Evolutionary conservation across 2,113 vertebrate genomes (phyloP).

Genomic region (Rhynchomys soricoides): DNA sequence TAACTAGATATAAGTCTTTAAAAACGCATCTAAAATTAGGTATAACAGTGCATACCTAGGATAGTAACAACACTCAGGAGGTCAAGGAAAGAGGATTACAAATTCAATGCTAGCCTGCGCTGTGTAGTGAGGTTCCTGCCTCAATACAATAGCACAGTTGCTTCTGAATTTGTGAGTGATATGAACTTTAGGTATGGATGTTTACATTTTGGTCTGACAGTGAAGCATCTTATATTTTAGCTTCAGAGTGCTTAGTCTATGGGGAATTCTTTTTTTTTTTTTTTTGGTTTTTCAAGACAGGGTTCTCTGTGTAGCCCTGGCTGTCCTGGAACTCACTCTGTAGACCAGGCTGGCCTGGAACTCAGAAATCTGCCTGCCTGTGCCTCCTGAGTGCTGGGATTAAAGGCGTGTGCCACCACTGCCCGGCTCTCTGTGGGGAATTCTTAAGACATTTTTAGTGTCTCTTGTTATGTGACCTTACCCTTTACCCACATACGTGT

Average conservation of each 20-base stretch:
- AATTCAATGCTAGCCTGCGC: background rate
- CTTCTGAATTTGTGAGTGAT: background rate
- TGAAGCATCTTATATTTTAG: slow-evolving; percentile 31
- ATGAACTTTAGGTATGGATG: slow-evolving; percentile 7
- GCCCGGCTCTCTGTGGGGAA: background rate
- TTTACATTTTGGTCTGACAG: slow-evolving; percentile 41
- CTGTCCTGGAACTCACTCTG: too few species aligned
- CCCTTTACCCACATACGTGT: background rate
- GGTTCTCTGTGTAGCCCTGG: too few species aligned
- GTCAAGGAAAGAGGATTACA: background rate
- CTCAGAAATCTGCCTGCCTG: too few species aligned
- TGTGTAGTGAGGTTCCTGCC: background rate
- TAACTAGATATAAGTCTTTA: slow-evolving; percentile 2
- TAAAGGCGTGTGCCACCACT: too few species aligned
- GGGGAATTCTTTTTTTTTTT: background rate
- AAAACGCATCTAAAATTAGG: background rate
- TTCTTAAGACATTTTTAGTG: background rate
- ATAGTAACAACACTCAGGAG: background rate
- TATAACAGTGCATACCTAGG: background rate
- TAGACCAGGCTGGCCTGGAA: too few species aligned
- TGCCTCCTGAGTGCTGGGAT: too few species aligned
- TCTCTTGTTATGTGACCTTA: background rate
- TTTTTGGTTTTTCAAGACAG: too few species aligned
- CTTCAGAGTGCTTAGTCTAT: slow-evolving; percentile 14
- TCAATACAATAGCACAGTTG: background rate